These are phyloP conservation scores for Tetramorium parvispinum DNA, from an alignment of 1,140 invertebrate genomes.

Conservation along the genomic window DNA sequence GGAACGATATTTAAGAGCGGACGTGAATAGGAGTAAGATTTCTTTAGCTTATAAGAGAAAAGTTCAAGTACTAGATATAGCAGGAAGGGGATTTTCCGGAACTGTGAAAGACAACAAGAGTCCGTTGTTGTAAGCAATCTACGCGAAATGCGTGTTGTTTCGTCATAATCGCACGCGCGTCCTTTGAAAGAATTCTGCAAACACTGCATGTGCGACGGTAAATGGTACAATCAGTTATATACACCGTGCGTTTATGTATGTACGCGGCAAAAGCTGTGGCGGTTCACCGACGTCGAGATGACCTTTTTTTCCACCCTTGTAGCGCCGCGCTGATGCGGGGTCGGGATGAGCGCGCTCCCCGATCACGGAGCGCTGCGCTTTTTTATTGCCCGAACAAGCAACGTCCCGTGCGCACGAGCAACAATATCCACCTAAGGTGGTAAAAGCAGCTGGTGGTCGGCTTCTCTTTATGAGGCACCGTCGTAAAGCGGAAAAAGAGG, in stretches of 20 bases:
- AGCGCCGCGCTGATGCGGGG: conserved; percentile 56
- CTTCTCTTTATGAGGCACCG: conserved; percentile 67
- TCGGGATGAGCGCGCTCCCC: conserved; percentile 54
- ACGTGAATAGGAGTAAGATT: neutral
- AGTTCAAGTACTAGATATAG: neutral
- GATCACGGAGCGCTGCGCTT: conserved; percentile 73
- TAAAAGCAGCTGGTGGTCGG: conserved; percentile 69
- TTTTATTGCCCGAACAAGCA: conserved; percentile 76
- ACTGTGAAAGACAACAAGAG: neutral
- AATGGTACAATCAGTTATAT: conserved; percentile 14
- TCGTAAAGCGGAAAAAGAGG: conserved; percentile 73
- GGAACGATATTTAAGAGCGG: neutral
- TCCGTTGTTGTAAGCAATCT: neutral
- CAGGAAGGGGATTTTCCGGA: neutral
- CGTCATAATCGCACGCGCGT: neutral
- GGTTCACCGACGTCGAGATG: conserved; percentile 42
- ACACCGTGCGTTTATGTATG: neutral
- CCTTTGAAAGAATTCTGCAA: neutral
- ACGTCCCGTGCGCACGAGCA: conserved; percentile 62
- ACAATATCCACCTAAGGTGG: conserved; percentile 67
- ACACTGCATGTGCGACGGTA: conserved; percentile 6
- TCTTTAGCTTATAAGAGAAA: neutral
- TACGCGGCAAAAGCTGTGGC: conserved; percentile 57
- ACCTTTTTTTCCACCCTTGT: conserved; percentile 44
- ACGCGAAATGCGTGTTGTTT: neutral